Base-by-base conservation (phyloP, 2,113 vertebrate species). In the Cryptomyrus ogoouensis region DNA sequence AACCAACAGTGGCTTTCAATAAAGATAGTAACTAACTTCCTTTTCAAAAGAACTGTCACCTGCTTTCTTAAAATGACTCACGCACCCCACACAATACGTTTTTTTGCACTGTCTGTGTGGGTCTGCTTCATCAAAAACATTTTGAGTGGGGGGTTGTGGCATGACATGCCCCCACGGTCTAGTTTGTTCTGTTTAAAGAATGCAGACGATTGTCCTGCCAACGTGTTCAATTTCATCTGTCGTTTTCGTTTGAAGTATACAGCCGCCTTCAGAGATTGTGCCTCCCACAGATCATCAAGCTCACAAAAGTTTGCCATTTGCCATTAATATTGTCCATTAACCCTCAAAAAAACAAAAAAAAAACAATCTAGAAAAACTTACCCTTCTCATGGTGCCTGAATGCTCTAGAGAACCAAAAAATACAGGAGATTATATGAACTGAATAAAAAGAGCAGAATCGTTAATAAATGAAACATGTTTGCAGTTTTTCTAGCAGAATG, bases 361-460 rank as follows among this genome's bases (percentile, higher is more conserved):
- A 46, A 42, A 0, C 15, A 46, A 24, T 83, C 5, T 42, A 46
- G 80, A 53, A 53, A 66, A n/a, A 39, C 88, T 39, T 91, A 96
- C 95, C 94, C 95, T 95, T 5, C 62, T 94, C 8, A 90, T 0
- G 46, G 90, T 93, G 6, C 84, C 90, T 44, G 91, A 2, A 19
- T 92, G 89, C 90, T 95, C 95, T 96, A 91, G 31, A 31, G 47
- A 56, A 53, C 10, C 50, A 93, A 94, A 87, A 90, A 13, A n/a
- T 13, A 88, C 52, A 88, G 49, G 35, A 4, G 19, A 15, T 56
- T 58, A 42, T 8, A 15, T 19, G 49, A 46, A 35, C 24, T 21
- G 87, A n/a, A 39, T 17, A 15, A 10, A 39, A 42, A 80, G 74
- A 19, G 15, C 13, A 80, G 35, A 80, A 80, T 87, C 27, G 1